Percentiles rank a stretch among this genome's conserved stretches.
phyloP scores from a whole-genome alignment of 2,113 vertebrate species.

The Lanius ludovicianus region DNA sequence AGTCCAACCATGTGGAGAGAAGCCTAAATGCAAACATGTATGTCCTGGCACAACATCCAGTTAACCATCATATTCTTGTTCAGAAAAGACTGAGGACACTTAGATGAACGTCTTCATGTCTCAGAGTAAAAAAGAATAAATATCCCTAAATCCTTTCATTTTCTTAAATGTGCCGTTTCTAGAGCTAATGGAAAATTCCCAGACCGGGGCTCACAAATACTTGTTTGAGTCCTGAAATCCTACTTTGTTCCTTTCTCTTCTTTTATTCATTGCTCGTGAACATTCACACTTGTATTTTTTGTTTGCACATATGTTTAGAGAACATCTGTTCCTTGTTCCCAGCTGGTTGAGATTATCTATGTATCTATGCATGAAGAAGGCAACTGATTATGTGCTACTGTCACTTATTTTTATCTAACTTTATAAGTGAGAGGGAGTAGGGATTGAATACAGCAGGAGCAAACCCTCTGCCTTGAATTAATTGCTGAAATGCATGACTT shows the following conservation, averaged over 20 bases:
- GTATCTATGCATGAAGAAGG: not conserved
- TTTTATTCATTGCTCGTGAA: not conserved
- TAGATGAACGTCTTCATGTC: not conserved
- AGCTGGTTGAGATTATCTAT: not conserved
- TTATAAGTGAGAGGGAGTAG: not conserved
- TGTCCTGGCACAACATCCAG: not conserved
- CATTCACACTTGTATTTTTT: not conserved
- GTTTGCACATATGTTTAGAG: slow-evolving; percentile 43
- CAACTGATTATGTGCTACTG: not conserved
- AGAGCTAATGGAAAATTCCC: not conserved
- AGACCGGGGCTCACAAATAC: not conserved
- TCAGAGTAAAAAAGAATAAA: not conserved
- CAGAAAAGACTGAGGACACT: not conserved
- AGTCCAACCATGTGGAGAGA: not conserved
- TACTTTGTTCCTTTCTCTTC: not conserved
- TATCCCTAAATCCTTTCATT: not conserved
- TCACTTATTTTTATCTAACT: not conserved
- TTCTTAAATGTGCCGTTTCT: not conserved
- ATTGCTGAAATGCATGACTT: not conserved
- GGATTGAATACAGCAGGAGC: not conserved
- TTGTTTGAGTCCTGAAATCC: not conserved
- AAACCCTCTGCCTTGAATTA: not conserved
- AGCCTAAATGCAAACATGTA: not conserved
- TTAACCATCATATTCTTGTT: not conserved
- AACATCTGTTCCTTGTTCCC: slow-evolving; percentile 40